A percentile compares a stretch with the other conserved stretches of the same genome.
These are phyloP conservation scores for Panagrolaimus sp. DNA, from an alignment of 1,140 invertebrate species.

Conservation along the genomic window DNA sequence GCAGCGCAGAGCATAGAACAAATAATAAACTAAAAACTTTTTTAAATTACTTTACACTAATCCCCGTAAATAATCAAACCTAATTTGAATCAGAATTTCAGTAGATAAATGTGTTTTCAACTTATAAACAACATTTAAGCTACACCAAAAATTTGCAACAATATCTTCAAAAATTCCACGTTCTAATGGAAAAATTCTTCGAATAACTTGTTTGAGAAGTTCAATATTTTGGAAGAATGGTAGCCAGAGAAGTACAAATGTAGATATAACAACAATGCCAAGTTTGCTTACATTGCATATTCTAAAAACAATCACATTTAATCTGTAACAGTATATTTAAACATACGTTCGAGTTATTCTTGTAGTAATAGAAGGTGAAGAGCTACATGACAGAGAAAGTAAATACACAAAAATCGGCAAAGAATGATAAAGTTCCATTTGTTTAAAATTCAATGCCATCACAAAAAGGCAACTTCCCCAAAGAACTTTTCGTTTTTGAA, in stretches of 20 bases:
- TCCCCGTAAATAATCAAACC: too few species aligned
- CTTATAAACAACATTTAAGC: conserved; percentile 79
- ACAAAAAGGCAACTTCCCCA: conserved; percentile 74
- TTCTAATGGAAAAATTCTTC: conserved; percentile 80
- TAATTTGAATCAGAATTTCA: not conserved
- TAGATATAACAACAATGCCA: conserved; percentile 66
- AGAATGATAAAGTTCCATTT: conserved; percentile 97
- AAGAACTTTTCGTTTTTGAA: conserved; percentile 66
- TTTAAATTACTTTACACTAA: too few species aligned
- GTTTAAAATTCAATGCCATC: conserved; percentile 90
- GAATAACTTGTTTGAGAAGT: conserved; percentile 66
- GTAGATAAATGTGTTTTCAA: conserved; percentile 64
- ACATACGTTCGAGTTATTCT: too few species aligned
- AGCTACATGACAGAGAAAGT: conserved; percentile 63
- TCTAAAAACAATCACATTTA: conserved; percentile 8
- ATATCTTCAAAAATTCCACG: conserved; percentile 96
- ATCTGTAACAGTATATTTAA: too few species aligned
- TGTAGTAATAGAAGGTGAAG: too few species aligned
- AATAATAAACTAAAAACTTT: conserved; percentile 67
- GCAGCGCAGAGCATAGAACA: conserved; percentile 66
- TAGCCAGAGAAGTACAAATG: conserved; percentile 76
- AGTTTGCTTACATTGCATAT: conserved; percentile 57
- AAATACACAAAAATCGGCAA: conserved; percentile 92
- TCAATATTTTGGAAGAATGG: conserved; percentile 70
- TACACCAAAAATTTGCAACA: conserved; percentile 95